Evolutionary conservation across 2,888 invertebrate species (phyloP).

Genomic region (Agrotis segetum): DNA sequence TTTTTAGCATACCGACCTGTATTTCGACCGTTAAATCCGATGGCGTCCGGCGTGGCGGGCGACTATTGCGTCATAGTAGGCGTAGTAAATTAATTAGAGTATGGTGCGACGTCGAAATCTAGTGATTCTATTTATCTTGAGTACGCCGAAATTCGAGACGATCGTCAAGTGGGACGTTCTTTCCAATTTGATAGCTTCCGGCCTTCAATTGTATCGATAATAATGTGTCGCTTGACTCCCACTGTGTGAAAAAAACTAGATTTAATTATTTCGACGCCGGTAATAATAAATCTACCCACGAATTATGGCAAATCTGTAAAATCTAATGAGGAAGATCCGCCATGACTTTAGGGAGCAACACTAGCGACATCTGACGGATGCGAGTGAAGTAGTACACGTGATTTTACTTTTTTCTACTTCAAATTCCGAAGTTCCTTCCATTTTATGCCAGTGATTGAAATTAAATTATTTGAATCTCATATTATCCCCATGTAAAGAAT

Average conservation of each 20-base stretch:
- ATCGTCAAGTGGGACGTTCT: slow-evolving; percentile 80
- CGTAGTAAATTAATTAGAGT: slow-evolving; percentile 79
- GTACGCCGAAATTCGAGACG: slow-evolving; percentile 87
- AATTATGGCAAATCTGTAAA: slow-evolving; percentile 86
- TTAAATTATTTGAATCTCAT: slow-evolving; percentile 5
- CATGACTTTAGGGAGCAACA: slow-evolving; percentile 87
- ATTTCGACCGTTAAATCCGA: slow-evolving; percentile 75
- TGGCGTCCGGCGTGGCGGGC: slow-evolving; percentile 73
- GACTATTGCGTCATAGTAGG: slow-evolving; percentile 86
- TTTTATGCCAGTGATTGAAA: slow-evolving; percentile 77
- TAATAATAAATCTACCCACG: slow-evolving; percentile 88
- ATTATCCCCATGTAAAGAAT: neutral
- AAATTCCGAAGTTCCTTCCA: slow-evolving; percentile 83
- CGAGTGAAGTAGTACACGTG: slow-evolving; percentile 84
- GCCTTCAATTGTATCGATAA: slow-evolving; percentile 72
- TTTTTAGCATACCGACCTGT: slow-evolving; percentile 79
- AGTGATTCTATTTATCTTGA: slow-evolving; percentile 81
- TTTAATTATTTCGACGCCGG: slow-evolving; percentile 84
- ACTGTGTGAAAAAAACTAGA: slow-evolving; percentile 80
- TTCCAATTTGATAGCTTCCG: slow-evolving; percentile 75
- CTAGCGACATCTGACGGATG: slow-evolving; percentile 87
- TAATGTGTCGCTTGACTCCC: slow-evolving; percentile 80
- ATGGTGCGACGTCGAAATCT: slow-evolving; percentile 80
- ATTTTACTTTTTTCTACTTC: slow-evolving; percentile 81
- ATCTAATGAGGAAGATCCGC: slow-evolving; percentile 87